Conservation (phyloP, 2,888 invertebrate species). For the Synergus laeviventris region DNA sequence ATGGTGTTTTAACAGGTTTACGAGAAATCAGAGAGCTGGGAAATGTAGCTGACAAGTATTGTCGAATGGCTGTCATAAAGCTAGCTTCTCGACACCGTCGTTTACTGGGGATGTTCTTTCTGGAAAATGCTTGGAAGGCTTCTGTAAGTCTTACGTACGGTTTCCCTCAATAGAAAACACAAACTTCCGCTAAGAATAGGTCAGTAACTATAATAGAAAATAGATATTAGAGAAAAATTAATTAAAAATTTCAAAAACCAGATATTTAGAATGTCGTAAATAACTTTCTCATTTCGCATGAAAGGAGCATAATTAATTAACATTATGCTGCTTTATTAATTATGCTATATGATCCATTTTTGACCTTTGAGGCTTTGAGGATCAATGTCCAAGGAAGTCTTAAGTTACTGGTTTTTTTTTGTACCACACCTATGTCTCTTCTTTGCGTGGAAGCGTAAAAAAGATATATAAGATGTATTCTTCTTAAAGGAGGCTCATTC, state of each 20-base stretch:
- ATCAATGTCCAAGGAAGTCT: conserved; percentile 20
- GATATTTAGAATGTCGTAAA: no score
- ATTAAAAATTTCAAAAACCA: no score
- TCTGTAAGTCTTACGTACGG: conserved; percentile 52
- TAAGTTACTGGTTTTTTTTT: conserved; percentile 29
- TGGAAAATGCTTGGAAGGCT: conserved; percentile 47
- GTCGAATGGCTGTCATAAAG: conserved; percentile 43
- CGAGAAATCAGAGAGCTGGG: conserved; percentile 16
- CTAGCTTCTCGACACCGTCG: conserved; percentile 45
- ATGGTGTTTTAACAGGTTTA: neutral
- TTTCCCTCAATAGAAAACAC: conserved; percentile 52
- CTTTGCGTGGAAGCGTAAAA: neutral
- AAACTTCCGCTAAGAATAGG: conserved; percentile 9
- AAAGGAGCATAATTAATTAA: no score
- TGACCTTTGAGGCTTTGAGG: conserved; percentile 30
- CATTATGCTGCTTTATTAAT: no score
- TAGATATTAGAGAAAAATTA: neutral
- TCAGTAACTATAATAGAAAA: conserved; percentile 9
- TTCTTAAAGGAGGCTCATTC: conserved; percentile 2
- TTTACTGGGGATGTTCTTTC: conserved; percentile 36
- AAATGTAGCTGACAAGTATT: conserved; percentile 26
- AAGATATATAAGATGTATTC: neutral
- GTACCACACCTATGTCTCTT: neutral
- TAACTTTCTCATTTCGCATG: no score
- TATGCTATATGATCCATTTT: neutral